Evolutionary conservation across 1,140 invertebrate species (phyloP).

Genomic region (Leucophenga varia): DNA sequence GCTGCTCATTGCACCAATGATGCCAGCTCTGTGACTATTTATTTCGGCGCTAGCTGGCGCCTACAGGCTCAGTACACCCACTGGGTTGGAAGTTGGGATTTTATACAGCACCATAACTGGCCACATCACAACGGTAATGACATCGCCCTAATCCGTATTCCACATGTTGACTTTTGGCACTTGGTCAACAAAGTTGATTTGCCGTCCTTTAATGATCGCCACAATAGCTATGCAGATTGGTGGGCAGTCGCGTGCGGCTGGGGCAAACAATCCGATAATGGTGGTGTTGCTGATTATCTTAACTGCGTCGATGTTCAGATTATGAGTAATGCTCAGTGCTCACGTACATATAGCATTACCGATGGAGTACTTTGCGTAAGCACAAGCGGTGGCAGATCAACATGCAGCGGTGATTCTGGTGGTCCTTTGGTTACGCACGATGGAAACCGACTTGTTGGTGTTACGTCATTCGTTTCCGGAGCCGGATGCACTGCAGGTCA

Average conservation of each 20-base stretch:
- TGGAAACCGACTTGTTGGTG: conserved; percentile 32
- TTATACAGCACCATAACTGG: conserved; percentile 20
- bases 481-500: conserved; percentile 48
- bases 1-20: conserved; percentile 61
- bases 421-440: conserved; percentile 17
- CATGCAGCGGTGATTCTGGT: conserved; percentile 23
- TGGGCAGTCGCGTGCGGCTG: conserved; percentile 18
- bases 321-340: conserved; percentile 17
- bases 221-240: not conserved
- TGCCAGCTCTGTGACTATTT: conserved; percentile 12
- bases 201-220: not conserved
- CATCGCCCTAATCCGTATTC: conserved; percentile 20
- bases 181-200: conserved; percentile 15
- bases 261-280: conserved; percentile 17
- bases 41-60: conserved; percentile 25
- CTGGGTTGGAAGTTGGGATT: conserved; percentile 7
- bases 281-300: conserved; percentile 21
- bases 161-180: conserved; percentile 17
- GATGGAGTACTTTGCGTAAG: conserved; percentile 18
- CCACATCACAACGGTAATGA: conserved; percentile 15
- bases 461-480: conserved; percentile 55
- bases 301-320: conserved; percentile 17
- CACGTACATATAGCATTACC: conserved; percentile 14
- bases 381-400: conserved; percentile 14
- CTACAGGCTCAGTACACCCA: conserved; percentile 8